A percentile compares a stretch with the other conserved stretches of the same genome.
These are phyloP conservation scores for Perognathus longimembris DNA, from an alignment of 2,113 vertebrate species.

Conservation along the genomic window DNA sequence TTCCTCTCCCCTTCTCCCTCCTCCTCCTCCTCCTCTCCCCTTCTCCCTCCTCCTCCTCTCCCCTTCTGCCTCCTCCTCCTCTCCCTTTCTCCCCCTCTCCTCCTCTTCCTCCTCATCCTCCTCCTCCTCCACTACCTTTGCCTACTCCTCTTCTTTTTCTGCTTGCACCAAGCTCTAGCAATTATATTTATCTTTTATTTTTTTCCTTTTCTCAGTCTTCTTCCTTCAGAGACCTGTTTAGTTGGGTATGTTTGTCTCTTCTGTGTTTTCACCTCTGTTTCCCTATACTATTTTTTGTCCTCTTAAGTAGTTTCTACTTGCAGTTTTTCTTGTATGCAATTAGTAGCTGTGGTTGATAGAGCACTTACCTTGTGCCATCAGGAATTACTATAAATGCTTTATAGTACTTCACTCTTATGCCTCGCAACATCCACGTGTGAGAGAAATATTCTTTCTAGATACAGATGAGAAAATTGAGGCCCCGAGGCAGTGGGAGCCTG, in stretches of 20 bases:
- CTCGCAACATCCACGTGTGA: background rate
- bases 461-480: background rate
- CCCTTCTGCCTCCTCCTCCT: no score
- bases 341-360: background rate
- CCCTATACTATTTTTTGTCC: conserved; percentile 9
- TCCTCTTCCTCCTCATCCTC: no score
- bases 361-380: background rate
- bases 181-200: background rate
- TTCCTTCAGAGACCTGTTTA: background rate
- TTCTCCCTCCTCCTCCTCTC: no score
- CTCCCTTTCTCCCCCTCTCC: no score
- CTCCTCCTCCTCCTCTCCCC: no score
- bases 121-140: no score
- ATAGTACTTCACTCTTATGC: conserved; percentile 14
- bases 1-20: no score
- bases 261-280: background rate
- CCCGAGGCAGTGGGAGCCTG: background rate
- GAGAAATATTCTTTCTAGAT: background rate
- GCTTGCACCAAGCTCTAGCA: background rate
- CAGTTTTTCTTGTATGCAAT: background rate
- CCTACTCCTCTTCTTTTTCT: no score
- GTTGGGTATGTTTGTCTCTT: background rate
- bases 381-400: background rate
- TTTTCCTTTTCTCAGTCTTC: background rate
- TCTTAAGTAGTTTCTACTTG: background rate